Base-by-base conservation (phyloP, 2,113 vertebrate genomes). In the Lasiurus borealis region DNA sequence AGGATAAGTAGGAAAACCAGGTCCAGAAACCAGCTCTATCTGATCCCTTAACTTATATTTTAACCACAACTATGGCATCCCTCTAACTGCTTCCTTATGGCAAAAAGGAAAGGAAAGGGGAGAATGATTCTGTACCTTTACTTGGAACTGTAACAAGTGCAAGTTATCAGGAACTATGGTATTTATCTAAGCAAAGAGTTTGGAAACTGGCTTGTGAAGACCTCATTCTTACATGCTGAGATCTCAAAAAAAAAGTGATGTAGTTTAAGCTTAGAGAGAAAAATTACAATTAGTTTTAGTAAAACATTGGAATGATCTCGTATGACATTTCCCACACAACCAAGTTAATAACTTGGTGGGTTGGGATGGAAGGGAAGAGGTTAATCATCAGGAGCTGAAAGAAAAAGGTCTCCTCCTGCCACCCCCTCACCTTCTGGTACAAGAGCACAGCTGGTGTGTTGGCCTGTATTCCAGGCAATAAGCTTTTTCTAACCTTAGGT, bases 371-470 rank as follows among this genome's bases (percentile, higher is more conserved):
- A 64, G 12, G 5, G 27, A 29, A 21, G 23, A 29, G 15, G 6
- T 2, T n/a, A n/a, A 76, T 13, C 29, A 80, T 54, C 88, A 34
- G 21, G 31, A 62, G 23, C 52, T 69, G n/a, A 81, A 66, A 72
- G 13, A 85, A 73, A 93, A 82, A 57, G n/a, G 36, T 34, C 72
- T 94, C 69, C 85, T 91, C 78, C 73, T 88, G 64, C n/a, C 48
- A 75, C 40, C 64, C 77, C 23, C 77, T 91, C 52, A 80, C 90
- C 73, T 96, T 85, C 69, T 88, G 87, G 21, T 31, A 18, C 90
- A 93, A 64, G 72, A 44, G n/a, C 88, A 92, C 95, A 98, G 90
- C 91, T 96, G 94, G 54, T 82, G 25, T 75, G 50, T 40, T 34
- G 29, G 62, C 93, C 91, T 89, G 85, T 1, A 23, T 93, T 95